Evolutionary conservation across 2,888 invertebrate genomes (phyloP).

Genomic region (Spatulosminthurus flaviceps): DNA sequence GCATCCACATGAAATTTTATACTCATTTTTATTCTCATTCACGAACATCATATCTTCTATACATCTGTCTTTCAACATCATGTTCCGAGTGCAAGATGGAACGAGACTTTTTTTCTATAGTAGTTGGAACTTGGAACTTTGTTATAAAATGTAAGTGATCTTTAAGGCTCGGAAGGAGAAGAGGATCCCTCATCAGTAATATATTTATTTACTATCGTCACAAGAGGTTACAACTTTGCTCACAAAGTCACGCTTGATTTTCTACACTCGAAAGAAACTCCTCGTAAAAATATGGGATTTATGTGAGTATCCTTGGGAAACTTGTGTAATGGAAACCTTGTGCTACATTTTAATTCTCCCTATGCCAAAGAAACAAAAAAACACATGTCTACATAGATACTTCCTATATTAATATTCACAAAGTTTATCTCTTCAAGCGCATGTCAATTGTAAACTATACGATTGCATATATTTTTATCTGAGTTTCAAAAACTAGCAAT

Average conservation of each 20-base stretch:
- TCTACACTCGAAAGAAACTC: neutral
- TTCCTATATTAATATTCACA: too few relatives aligned
- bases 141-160: neutral
- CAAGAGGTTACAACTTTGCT: slow-evolving; percentile 8
- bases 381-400: too few relatives aligned
- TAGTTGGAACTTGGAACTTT: neutral
- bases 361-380: too few relatives aligned
- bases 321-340: neutral
- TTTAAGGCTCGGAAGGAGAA: neutral
- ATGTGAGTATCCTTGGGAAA: slow-evolving; percentile 21
- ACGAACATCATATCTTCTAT: too few relatives aligned
- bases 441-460: too few relatives aligned
- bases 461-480: neutral
- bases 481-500: neutral
- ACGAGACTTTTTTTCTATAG: neutral
- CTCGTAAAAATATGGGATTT: neutral
- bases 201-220: neutral
- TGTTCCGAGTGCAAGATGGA: too few relatives aligned
- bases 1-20: slow-evolving; percentile 19
- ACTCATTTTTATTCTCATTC: neutral
- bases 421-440: too few relatives aligned
- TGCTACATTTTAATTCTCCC: slow-evolving; percentile 15
- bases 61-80: too few relatives aligned
- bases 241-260: slow-evolving; percentile 14
- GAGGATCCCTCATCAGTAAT: neutral